Evolutionary conservation across 2,888 invertebrate species (phyloP).

Genomic region (Brachyopa scutellaris): DNA sequence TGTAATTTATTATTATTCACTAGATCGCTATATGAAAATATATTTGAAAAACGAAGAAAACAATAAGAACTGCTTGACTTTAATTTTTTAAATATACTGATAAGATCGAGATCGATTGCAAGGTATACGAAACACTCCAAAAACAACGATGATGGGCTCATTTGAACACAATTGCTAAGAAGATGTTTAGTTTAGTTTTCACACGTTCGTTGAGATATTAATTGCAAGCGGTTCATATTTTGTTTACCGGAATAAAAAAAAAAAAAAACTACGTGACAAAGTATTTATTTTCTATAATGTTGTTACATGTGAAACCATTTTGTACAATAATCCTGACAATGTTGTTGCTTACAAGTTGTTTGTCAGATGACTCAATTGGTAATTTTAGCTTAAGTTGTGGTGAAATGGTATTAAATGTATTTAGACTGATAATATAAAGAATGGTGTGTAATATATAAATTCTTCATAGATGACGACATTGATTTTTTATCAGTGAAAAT

Average conservation of each 20-base stretch:
- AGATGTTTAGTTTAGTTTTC: slow-evolving; percentile 19
- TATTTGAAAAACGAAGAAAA: too few relatives aligned
- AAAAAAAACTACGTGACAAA: neutral
- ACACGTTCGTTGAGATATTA: slow-evolving; percentile 5
- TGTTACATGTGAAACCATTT: neutral
- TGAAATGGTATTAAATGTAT: neutral
- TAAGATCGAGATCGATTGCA: slow-evolving; percentile 29
- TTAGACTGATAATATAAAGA: neutral
- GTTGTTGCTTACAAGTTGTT: neutral
- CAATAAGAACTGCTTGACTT: too few relatives aligned
- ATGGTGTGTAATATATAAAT: neutral
- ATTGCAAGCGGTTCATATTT: neutral
- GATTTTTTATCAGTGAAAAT: neutral
- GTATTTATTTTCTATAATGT: neutral
- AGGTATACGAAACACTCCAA: slow-evolving; percentile 10
- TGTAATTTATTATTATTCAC: too few relatives aligned
- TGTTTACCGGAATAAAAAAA: too few relatives aligned
- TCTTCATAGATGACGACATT: neutral
- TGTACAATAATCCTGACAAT: neutral
- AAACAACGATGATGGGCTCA: slow-evolving; percentile 7
- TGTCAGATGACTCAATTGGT: neutral
- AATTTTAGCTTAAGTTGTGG: neutral
- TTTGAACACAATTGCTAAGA: neutral
- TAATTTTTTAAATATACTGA: neutral
- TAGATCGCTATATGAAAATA: too few relatives aligned